Percentiles rank a stretch among this genome's conserved stretches.
These are phyloP conservation scores for Cyprinodon variegatus DNA, from an alignment of 2,113 vertebrate genomes.

Conservation along the genomic window DNA sequence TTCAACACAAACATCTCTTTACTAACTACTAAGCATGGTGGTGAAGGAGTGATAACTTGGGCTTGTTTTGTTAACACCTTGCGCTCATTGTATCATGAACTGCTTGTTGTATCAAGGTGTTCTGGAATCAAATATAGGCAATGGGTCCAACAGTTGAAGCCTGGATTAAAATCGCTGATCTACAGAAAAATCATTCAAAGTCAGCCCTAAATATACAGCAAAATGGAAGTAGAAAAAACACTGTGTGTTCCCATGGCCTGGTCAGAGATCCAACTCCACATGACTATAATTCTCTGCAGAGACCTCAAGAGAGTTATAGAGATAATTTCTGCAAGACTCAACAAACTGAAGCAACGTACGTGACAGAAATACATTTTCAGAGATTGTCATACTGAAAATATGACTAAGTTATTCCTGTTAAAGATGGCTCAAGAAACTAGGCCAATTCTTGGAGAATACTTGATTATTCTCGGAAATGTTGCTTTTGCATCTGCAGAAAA, in stretches of 20 bases:
- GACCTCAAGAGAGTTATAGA: neutral
- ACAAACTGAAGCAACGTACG: too few relatives aligned
- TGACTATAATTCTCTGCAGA: too few relatives aligned
- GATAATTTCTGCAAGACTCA: neutral
- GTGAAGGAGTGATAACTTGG: neutral
- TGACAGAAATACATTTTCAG: too few relatives aligned
- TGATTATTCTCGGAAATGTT: neutral
- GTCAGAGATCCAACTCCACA: neutral
- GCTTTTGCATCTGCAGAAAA: conserved; percentile 1
- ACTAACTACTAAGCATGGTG: too few relatives aligned
- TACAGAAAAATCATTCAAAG: neutral
- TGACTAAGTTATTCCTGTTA: neutral
- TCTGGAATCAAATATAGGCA: too few relatives aligned
- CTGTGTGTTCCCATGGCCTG: neutral
- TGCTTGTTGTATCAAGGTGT: too few relatives aligned
- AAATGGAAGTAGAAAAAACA: neutral
- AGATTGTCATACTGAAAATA: neutral
- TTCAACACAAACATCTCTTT: too few relatives aligned
- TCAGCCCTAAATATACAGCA: neutral
- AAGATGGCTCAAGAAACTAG: neutral
- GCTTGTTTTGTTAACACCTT: neutral
- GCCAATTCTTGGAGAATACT: neutral
- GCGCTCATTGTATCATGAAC: too few relatives aligned
- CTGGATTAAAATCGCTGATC: neutral
- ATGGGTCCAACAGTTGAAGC: neutral